Evolutionary conservation across 2,113 vertebrate species (phyloP), one percentile per base, ranked within the genome.

Genomic region (Chlorodrepanis virens): DNA sequence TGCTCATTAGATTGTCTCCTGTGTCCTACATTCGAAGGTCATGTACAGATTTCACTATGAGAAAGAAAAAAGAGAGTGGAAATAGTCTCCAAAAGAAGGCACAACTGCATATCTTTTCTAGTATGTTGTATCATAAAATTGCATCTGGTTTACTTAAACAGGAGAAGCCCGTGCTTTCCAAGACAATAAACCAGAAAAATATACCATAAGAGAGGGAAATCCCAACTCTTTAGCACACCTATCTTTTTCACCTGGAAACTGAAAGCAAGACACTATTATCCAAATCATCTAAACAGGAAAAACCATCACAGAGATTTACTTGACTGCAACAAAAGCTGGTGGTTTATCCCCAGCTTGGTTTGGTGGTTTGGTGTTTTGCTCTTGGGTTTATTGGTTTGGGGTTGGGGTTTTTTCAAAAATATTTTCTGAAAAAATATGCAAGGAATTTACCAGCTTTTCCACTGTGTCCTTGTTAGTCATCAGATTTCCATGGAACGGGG

Each of bases 371-470:
- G 40, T 40, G 40, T 9, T 44, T 74, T 47, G 5, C 11, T 47
- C 20, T 69, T 24, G 12, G 14, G 11, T 42, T 47, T 71, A 25
- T 4, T 44, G 12, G 3, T 22, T 49, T 71, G 25, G 6, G 24
- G 14, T 29, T 9, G 4, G 10, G 3, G 2, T 2, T 12, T 37
- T 65, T 56, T 23, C 10, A 0, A 7, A 87, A 70, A 4, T 45
- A 28, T 49, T 31, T 63, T 72, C 33, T 28, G 44, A 50, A 68
- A 86, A 87, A 23, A 53, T 28, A 23, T 45, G 16, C 16, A 68
- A n/a, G 39, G 45, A 9, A 68, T 91, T 76, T 42, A 50, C 53
- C 11, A n/a, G 12, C 11, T 67, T 87, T 91, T 53, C 35, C 23
- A 6, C 23, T 23, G 37, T 70, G 24, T 60, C 56, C 22, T 8